Conservation (phyloP, 1,140 invertebrate species). For the Pomacea maculata region DNA sequence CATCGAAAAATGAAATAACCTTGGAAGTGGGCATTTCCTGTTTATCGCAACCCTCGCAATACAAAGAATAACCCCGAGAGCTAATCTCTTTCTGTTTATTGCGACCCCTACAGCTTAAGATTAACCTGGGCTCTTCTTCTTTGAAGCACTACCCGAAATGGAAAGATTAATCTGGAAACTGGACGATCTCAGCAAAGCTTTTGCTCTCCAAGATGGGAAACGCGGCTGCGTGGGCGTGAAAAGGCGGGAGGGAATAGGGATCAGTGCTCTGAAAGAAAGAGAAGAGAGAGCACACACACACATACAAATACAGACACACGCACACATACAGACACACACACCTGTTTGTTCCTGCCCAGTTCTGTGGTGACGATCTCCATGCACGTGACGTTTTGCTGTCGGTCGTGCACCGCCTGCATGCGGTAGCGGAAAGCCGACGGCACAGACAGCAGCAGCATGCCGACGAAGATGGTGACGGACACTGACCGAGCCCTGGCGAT, state of each 20-base stretch:
- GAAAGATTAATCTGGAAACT: too few relatives aligned
- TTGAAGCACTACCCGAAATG: too few relatives aligned
- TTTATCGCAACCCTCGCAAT: too few relatives aligned
- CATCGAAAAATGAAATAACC: too few relatives aligned
- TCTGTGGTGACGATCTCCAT: slow-evolving; percentile 48
- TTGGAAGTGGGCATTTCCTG: too few relatives aligned
- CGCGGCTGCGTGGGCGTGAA: background rate
- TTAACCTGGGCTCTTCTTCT: too few relatives aligned
- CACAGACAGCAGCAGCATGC: slow-evolving; percentile 49
- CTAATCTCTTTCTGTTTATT: too few relatives aligned
- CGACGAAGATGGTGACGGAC: slow-evolving; percentile 48
- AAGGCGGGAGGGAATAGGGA: background rate
- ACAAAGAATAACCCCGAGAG: too few relatives aligned
- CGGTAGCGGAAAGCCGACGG: slow-evolving; percentile 58
- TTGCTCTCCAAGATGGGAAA: background rate
- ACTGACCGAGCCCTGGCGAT: slow-evolving; percentile 45
- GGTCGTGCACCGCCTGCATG: slow-evolving; percentile 27
- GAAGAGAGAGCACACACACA: background rate
- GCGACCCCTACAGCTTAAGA: too few relatives aligned
- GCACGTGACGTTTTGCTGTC: slow-evolving; percentile 36
- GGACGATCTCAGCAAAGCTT: too few relatives aligned
- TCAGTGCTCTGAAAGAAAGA: background rate
- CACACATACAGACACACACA: background rate
- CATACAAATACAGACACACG: too few relatives aligned
- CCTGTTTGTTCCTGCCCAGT: slow-evolving; percentile 66